phyloP scores from a whole-genome alignment of 2,888 invertebrate genomes.

The Parelbella ahira region DNA sequence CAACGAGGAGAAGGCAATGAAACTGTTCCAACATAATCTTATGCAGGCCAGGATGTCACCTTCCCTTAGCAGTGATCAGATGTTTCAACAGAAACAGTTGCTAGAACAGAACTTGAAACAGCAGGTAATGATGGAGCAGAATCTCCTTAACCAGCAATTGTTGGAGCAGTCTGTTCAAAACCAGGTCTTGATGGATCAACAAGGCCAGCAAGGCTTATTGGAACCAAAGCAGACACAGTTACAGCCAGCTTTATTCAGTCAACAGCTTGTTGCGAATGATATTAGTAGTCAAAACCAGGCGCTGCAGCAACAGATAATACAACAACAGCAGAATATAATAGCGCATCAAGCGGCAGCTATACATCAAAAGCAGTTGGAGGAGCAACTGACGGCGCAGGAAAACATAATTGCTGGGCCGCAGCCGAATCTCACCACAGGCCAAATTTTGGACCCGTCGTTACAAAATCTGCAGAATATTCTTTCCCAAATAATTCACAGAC shows the following conservation, averaged over 20 bases:
- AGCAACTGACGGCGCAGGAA: constrained; percentile 60
- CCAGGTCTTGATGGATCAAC: constrained; percentile 59
- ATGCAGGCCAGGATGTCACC: constrained; percentile 76
- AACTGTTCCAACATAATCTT: constrained; percentile 80
- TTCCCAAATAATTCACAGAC: constrained; percentile 70
- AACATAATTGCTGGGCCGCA: constrained; percentile 56
- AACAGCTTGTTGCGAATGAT: constrained; percentile 58
- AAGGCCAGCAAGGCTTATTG: constrained; percentile 48
- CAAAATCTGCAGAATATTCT: constrained; percentile 72
- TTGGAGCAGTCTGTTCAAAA: constrained; percentile 62
- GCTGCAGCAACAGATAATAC: constrained; percentile 77
- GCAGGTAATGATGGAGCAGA: constrained; percentile 71
- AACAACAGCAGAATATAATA: constrained; percentile 70
- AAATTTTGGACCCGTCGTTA: constrained; percentile 73
- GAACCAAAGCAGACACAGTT: constrained; percentile 56
- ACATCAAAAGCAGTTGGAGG: constrained; percentile 71
- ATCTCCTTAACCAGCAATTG: constrained; percentile 69
- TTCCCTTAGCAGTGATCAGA: constrained; percentile 46
- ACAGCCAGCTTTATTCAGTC: constrained; percentile 54
- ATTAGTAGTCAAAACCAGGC: constrained; percentile 71
- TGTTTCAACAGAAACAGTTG: constrained; percentile 53
- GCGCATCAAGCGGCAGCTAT: constrained; percentile 72
- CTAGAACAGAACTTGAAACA: constrained; percentile 61
- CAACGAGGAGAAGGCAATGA: constrained; percentile 76
- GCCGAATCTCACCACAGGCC: constrained; percentile 57